Evolutionary conservation across 1,140 invertebrate genomes (phyloP).

Genomic region (Campodea augens): DNA sequence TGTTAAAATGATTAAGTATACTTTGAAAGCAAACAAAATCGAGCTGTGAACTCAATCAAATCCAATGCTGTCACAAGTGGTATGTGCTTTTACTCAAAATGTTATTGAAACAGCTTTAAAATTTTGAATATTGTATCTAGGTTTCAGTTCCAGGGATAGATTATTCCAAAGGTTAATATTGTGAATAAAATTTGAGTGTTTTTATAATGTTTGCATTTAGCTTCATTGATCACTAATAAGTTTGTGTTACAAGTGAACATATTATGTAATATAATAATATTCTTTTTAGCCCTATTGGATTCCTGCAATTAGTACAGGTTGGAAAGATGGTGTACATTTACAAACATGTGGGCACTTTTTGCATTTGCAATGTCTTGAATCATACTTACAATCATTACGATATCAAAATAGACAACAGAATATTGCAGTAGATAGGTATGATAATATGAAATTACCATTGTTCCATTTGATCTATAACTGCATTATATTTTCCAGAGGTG

Average conservation of each 20-base stretch:
- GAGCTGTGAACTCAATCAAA: no score
- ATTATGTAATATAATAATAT: no score
- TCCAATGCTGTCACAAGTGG: no score
- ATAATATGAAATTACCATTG: no score
- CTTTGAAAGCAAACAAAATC: no score
- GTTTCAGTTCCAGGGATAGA: neutral
- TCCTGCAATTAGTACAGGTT: conserved; percentile 66
- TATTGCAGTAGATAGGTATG: conserved; percentile 43
- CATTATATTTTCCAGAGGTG: conserved; percentile 42
- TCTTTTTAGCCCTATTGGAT: conserved; percentile 51
- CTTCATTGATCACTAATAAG: conserved; percentile 9
- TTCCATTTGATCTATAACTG: no score
- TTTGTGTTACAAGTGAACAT: no score
- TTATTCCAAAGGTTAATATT: neutral
- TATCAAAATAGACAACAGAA: conserved; percentile 51
- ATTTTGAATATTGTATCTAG: no score
- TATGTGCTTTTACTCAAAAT: no score
- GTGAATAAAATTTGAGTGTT: conserved; percentile 12
- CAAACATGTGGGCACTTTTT: conserved; percentile 91
- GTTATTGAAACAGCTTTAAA: no score
- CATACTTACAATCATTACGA: conserved; percentile 64
- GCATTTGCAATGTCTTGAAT: conserved; percentile 77
- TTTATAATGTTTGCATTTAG: conserved; percentile 10
- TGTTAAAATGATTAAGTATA: no score
- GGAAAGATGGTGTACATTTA: conserved; percentile 84